Base-by-base conservation (phyloP, 2,797 vertebrate species). In the Natrix natrix region DNA sequence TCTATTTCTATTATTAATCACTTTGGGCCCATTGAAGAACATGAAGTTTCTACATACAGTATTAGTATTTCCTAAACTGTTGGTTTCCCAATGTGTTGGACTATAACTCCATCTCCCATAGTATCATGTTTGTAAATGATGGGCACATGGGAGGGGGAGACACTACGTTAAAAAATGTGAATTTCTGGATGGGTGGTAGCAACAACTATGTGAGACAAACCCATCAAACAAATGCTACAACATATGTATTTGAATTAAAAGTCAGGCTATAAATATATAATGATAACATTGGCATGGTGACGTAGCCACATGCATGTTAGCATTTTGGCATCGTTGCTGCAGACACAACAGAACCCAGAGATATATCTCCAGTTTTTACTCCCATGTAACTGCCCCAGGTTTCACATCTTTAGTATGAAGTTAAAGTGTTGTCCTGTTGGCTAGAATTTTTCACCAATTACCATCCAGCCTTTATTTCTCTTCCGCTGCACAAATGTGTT, bases 401-500 rank as follows among this genome's bases (percentile, higher is more conserved):
- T 88, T 87, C 59, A 78, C 59, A 86, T 86, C 90, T 86, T 87
- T 90, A 86, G 24, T n/a, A 52, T 6, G n/a, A 87, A 90, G 24
- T 86, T 56, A 61, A 83, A 13, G 55, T 20, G 24, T 26, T 52
- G 90, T 43, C 59, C 43, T 6, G 10, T 91, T 89, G 83, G 87
- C 59, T 74, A 87, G 90, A 91, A 74, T 90, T 92, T 89, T 74
- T 92, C 66, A 88, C 60, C 69, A 69, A 59, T 69, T 86, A 89
- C 87, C 66, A 86, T 8, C 66, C 43, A 83, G 37, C 74, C 86
- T 86, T 63, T 86, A 92, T 88, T 92, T 89, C 89, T 92, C 92
- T 90, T 90, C 37, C 83, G 52, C 66, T 56, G 86, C 89, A 66
- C 88, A 88, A 90, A 93, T 90, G 86, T 87, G 88, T 59, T 91